These are phyloP conservation scores for Nasonovia ribisnigri DNA, from an alignment of 2,888 invertebrate genomes.

Conservation along the genomic window DNA sequence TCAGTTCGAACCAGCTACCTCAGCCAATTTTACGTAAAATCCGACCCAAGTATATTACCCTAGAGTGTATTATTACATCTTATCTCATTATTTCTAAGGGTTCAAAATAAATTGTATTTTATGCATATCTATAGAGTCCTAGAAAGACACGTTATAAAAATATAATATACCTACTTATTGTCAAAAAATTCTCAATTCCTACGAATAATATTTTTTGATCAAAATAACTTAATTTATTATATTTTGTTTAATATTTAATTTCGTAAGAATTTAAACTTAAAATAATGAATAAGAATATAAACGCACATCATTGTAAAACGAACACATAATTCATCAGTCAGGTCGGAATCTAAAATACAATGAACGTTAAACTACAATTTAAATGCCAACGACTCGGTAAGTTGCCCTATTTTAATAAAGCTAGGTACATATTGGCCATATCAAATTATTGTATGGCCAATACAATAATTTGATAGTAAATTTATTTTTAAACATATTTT, in stretches of 20 bases:
- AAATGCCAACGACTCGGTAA: background rate
- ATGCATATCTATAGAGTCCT: too few species aligned
- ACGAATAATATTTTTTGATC: too few species aligned
- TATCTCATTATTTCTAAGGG: background rate
- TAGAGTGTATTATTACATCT: background rate
- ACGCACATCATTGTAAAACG: background rate
- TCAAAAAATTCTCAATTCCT: too few species aligned
- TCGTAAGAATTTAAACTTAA: too few species aligned
- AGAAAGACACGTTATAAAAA: too few species aligned
- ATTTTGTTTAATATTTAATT: too few species aligned
- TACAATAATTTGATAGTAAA: background rate
- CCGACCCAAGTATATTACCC: background rate
- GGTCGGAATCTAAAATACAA: background rate
- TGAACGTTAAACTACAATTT: background rate
- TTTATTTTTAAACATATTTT: too few species aligned
- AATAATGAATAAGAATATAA: background rate
- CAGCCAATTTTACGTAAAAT: background rate
- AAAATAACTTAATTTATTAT: too few species aligned
- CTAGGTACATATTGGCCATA: background rate
- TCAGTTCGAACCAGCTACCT: background rate
- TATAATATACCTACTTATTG: too few species aligned
- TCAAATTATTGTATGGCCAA: too few species aligned
- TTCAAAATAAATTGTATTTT: conserved; percentile 1
- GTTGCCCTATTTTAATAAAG: background rate
- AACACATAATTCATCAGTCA: background rate